Conservation (phyloP, 2,888 invertebrate genomes). For the Tupiocoris notatus region DNA sequence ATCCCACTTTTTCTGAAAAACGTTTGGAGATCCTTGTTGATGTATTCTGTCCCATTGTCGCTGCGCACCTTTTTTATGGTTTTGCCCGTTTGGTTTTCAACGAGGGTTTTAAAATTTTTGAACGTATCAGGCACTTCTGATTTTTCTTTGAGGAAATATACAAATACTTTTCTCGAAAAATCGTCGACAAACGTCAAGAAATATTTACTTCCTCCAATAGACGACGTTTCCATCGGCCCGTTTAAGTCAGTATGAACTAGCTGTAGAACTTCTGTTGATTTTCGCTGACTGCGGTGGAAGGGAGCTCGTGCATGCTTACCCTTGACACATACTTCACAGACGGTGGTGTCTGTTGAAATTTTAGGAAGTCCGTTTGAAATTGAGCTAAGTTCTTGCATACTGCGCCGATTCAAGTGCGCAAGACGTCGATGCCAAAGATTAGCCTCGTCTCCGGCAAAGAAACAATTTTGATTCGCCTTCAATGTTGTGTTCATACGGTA, state of each 20-base stretch:
- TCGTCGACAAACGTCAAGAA: slow-evolving; percentile 32
- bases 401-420: neutral
- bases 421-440: neutral
- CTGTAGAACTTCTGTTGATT: neutral
- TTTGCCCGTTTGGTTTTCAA: neutral
- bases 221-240: slow-evolving; percentile 20
- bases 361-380: neutral
- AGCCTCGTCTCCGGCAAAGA: too few relatives aligned
- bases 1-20: slow-evolving; percentile 21
- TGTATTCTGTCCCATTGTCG: slow-evolving; percentile 11
- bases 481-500: neutral
- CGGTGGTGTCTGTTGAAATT: neutral
- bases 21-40: slow-evolving; percentile 9
- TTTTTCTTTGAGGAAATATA: slow-evolving; percentile 1
- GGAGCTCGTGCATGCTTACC: neutral
- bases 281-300: neutral
- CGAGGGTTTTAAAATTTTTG: neutral
- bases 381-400: neutral
- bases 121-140: neutral
- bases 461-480: too few relatives aligned
- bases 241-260: slow-evolving; percentile 14
- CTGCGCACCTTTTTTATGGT: neutral
- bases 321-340: neutral
- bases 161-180: slow-evolving; percentile 10
- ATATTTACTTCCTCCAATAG: slow-evolving; percentile 9